Base-by-base conservation (phyloP, 2,888 invertebrate genomes). In the Mythimna impura region DNA sequence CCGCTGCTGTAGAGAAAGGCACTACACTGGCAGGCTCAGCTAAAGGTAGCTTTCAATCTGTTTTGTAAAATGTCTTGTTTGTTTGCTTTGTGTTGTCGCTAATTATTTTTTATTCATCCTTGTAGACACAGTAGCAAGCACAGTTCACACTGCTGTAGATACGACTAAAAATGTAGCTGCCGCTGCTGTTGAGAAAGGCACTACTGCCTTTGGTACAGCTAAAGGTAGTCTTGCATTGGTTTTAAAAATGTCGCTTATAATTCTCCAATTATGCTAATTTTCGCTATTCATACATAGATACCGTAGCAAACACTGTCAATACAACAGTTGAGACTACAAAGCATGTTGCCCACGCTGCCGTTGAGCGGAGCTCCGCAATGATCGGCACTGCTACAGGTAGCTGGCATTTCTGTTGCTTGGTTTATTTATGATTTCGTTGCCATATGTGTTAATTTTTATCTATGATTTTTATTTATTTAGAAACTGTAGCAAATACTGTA, bases 401-500 rank as follows among this genome's bases (percentile, higher is more conserved):
- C 66, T 64, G 20, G 30, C 7, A 54, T 47, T 54, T 55, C 63
- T 50, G 20, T 58, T 72, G 68, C 57, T 73, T 54, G 55, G 6
- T 69, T 47, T 58, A 52, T 52, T 25, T 20, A 14, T 43, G n/a
- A 58, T 58, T 68, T 54, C 10, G 20, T 78, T 71, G 61, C 71
- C n/a, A 52, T 52, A 54, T 83, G 65, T 89, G 70, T 43, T 71
- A 66, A 71, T 65, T 57, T 69, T 54, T 0, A 34, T 36, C 25
- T n/a, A 5, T 20, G 40, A 60, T 34, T n/a, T 43, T 68, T 34
- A n/a, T 57, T 70, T 55, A 34, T 78, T 25, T 86, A 92, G 91
- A 91, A 71, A 89, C 91, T 5, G 88, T 92, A 73, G 83, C 88
- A 36, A 89, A 84, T 71, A 91, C 91, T 57, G 87, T 91, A 63